A percentile compares a stretch with the other conserved stretches of the same genome.
Conservation (phyloP, 2,113 vertebrate species). For the Progne subis region DNA sequence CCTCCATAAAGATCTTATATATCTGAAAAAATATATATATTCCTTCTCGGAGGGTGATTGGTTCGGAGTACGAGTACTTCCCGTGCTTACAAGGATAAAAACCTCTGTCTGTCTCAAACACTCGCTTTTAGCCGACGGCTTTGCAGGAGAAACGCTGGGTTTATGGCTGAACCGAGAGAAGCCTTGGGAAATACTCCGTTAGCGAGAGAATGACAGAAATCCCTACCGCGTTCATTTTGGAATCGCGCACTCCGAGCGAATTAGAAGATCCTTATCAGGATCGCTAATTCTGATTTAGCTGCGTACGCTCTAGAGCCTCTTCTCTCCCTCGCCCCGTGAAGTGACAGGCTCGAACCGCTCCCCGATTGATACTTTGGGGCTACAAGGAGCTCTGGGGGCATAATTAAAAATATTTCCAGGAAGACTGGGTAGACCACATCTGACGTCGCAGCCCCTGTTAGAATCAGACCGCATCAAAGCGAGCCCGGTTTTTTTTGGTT, state of each 20-base stretch:
- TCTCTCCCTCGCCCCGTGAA: neutral
- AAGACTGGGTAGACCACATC: slow-evolving; percentile 86
- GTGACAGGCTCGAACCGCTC: slow-evolving; percentile 65
- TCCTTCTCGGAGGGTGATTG: neutral
- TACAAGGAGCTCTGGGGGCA: slow-evolving; percentile 76
- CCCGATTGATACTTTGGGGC: slow-evolving; percentile 76
- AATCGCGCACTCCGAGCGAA: neutral
- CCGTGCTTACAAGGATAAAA: neutral
- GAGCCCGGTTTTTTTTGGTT: neutral
- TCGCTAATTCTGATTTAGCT: neutral
- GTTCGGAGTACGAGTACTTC: neutral
- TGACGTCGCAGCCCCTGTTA: slow-evolving; percentile 81
- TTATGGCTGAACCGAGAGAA: neutral
- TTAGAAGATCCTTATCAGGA: neutral
- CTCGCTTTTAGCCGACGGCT: neutral
- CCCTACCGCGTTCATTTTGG: neutral
- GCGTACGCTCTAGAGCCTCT: neutral
- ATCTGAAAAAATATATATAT: accelerated
- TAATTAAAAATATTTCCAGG: slow-evolving; percentile 90
- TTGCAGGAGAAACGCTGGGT: neutral
- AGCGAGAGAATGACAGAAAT: neutral
- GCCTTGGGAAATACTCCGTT: neutral
- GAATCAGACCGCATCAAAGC: slow-evolving; percentile 85
- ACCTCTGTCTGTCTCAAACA: neutral
- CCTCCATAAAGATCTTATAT: neutral